phyloP scores from a whole-genome alignment of 2,113 vertebrate species.

The Anoplopoma fimbria region DNA sequence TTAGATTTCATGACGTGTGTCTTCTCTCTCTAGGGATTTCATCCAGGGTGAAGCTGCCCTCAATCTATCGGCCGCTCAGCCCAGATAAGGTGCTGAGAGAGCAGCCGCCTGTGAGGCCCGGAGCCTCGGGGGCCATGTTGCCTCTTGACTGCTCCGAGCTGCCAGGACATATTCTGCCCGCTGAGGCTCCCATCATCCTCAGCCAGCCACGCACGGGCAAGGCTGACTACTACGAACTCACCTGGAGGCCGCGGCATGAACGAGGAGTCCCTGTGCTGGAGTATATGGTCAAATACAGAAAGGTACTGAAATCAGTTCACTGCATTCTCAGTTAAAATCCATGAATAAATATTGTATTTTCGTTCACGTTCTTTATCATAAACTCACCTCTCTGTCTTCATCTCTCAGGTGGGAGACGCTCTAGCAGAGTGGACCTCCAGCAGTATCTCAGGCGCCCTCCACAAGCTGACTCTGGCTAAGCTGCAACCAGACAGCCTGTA shows the following conservation, averaged over 20 bases:
- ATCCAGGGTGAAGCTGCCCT: conserved; percentile 74
- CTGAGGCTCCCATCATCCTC: conserved; percentile 94
- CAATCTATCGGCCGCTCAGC: conserved; percentile 77
- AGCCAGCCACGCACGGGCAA: conserved; percentile 95
- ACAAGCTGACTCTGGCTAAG: conserved; percentile 89
- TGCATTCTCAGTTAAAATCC: not conserved
- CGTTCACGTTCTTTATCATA: not conserved
- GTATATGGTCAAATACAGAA: conserved; percentile 94
- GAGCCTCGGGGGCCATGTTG: conserved; percentile 59
- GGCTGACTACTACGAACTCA: conserved; percentile 93
- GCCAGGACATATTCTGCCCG: conserved; percentile 82
- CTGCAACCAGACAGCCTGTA: conserved; percentile 95
- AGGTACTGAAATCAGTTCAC: conserved; percentile 81
- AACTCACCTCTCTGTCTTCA: not conserved
- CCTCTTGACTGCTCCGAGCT: conserved; percentile 84
- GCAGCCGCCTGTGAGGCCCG: conserved; percentile 77
- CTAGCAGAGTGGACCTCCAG: conserved; percentile 88
- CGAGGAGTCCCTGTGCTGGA: conserved; percentile 88
- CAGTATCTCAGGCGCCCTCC: conserved; percentile 88
- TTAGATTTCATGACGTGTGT: not conserved
- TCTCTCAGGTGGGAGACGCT: conserved; percentile 87
- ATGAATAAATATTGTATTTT: not conserved
- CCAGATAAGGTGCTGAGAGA: conserved; percentile 85
- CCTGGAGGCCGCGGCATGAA: conserved; percentile 93
- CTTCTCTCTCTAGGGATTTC: conserved; percentile 60